Conservation (phyloP, 2,797 vertebrate genomes). For the Pseudomugil tenellus region DNA sequence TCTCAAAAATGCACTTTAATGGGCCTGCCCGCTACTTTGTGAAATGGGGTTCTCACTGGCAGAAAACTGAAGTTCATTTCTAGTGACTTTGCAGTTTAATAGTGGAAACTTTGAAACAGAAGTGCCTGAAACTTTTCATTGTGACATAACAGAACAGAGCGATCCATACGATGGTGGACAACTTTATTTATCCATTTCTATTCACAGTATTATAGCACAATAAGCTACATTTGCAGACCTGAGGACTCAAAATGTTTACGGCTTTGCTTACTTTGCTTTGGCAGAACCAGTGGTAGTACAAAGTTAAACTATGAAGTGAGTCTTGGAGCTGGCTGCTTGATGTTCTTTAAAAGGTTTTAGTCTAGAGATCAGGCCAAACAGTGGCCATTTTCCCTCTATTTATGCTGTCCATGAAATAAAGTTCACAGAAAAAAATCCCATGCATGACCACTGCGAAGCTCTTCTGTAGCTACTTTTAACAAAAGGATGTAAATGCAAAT, state of each 20-base stretch:
- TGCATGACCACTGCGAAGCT: conserved; percentile 14
- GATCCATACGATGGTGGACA: neutral
- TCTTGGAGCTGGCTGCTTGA: conserved; percentile 35
- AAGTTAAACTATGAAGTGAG: conserved; percentile 40
- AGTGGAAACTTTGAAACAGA: conserved; percentile 54
- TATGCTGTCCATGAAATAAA: conserved; percentile 71
- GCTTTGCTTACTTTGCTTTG: conserved; percentile 13
- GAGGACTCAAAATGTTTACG: conserved; percentile 21
- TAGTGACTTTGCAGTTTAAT: conserved; percentile 40
- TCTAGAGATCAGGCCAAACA: conserved; percentile 69
- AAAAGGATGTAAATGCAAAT: conserved; percentile 27
- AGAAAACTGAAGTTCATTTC: conserved; percentile 43
- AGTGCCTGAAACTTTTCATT: conserved; percentile 26
- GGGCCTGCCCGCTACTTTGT: conserved; percentile 42
- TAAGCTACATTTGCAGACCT: conserved; percentile 1
- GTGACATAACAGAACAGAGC: neutral
- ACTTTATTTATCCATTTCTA: conserved; percentile 17
- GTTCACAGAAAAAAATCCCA: conserved; percentile 40
- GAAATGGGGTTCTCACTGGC: conserved; percentile 30
- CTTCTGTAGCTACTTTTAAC: conserved; percentile 33
- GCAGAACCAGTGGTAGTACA: conserved; percentile 30
- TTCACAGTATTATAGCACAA: neutral
- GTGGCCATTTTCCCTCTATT: conserved; percentile 64
- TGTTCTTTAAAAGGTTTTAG: conserved; percentile 57
- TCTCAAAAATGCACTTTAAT: conserved; percentile 40